Evolutionary conservation across 2,113 vertebrate genomes (phyloP).

Genomic region (Cyprinodon variegatus): DNA sequence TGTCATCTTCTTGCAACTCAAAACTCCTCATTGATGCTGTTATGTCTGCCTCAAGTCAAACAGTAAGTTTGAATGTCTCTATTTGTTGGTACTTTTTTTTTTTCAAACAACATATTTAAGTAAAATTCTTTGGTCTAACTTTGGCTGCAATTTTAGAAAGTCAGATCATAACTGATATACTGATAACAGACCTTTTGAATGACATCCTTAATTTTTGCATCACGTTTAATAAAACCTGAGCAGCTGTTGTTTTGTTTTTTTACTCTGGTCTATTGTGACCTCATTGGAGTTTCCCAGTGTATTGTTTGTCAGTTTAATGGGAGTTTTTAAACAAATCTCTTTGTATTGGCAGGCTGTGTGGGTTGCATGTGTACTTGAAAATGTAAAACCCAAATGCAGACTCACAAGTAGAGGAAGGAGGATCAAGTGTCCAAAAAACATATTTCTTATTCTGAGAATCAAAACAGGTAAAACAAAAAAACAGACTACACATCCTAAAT

Average conservation of each 20-base stretch:
- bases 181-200: conserved; percentile 9
- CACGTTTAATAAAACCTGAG: background rate
- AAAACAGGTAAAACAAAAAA: background rate
- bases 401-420: background rate
- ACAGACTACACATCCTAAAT: background rate
- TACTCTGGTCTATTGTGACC: background rate
- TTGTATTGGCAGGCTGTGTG: background rate
- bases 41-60: background rate
- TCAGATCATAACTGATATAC: background rate
- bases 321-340: background rate
- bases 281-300: background rate
- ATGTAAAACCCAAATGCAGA: background rate
- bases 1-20: conserved; percentile 15
- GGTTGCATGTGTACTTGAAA: background rate
- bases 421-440: background rate
- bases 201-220: background rate
- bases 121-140: too few species aligned
- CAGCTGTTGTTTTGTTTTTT: background rate
- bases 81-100: conserved; percentile 5
- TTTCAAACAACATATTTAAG: too few species aligned
- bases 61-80: conserved; percentile 4
- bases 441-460: background rate
- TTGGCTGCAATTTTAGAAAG: background rate
- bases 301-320: background rate
- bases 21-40: background rate